These are phyloP conservation scores for Achlya flavicornis DNA, from an alignment of 2,888 invertebrate species.

Conservation along the genomic window DNA sequence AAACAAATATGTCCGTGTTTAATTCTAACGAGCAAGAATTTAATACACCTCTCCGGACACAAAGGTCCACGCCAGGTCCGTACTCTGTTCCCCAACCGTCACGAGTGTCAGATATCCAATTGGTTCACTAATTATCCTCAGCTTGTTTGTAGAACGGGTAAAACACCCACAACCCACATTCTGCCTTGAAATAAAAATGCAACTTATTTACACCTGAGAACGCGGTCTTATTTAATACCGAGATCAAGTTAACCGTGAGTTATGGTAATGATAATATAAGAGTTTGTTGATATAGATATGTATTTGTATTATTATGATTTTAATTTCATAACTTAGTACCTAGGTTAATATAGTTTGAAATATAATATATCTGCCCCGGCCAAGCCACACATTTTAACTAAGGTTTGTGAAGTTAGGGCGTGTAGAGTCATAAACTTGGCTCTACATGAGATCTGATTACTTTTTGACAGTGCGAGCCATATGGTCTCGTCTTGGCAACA, in stretches of 20 bases:
- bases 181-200: conserved; percentile 6
- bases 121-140: conserved; percentile 35
- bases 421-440: too few species aligned
- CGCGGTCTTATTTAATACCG: background rate
- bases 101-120: conserved; percentile 35
- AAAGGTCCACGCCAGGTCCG: background rate
- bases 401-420: too few species aligned
- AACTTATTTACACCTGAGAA: conserved; percentile 6
- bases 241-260: background rate
- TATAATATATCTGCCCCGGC: too few species aligned
- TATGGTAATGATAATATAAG: background rate
- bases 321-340: background rate
- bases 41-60: background rate
- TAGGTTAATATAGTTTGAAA: too few species aligned
- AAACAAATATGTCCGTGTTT: background rate
- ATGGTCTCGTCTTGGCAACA: too few species aligned
- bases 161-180: conserved; percentile 15
- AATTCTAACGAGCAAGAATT: background rate
- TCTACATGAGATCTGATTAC: too few species aligned
- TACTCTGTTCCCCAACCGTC: conserved; percentile 15
- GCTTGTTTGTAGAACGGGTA: conserved; percentile 11
- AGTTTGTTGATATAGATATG: background rate
- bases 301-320: background rate
- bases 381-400: too few species aligned
- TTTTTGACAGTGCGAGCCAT: too few species aligned